A percentile compares a stretch with the other conserved stretches of the same genome.
Evolutionary conservation across 1,140 invertebrate species (phyloP).

Genomic region (Drosophila bocki): DNA sequence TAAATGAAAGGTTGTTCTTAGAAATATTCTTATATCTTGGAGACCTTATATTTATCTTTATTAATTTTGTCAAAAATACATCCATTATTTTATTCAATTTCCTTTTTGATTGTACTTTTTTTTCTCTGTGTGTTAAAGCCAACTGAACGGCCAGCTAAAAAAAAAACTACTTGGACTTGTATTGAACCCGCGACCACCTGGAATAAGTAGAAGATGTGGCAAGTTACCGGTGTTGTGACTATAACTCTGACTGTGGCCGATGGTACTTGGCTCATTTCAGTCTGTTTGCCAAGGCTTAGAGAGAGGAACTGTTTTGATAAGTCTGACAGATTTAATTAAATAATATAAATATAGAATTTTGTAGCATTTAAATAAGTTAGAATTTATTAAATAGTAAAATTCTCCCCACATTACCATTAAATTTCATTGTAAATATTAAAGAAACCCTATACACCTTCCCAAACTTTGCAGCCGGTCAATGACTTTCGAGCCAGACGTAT

Average conservation of each 20-base stretch:
- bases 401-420: too few relatives aligned
- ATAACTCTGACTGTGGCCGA: background rate
- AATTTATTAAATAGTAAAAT: background rate
- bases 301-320: background rate
- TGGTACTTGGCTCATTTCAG: slow-evolving; percentile 6
- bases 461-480: slow-evolving; percentile 10
- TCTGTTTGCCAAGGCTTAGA: background rate
- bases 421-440: background rate
- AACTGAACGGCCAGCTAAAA: slow-evolving; percentile 10
- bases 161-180: slow-evolving; percentile 21
- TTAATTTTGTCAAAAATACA: too few relatives aligned
- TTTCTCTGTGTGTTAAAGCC: slow-evolving; percentile 2
- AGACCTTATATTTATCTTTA: background rate
- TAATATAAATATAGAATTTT: background rate
- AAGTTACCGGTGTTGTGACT: slow-evolving; percentile 19
- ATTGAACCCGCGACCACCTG: slow-evolving; percentile 45
- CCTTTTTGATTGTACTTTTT: background rate
- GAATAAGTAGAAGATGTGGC: slow-evolving; percentile 38
- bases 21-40: too few relatives aligned
- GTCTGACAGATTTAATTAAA: background rate
- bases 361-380: background rate
- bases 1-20: too few relatives aligned
- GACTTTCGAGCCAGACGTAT: slow-evolving; percentile 35
- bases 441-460: background rate
- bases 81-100: too few relatives aligned